A percentile compares a stretch with the other conserved stretches of the same genome.
Conservation (phyloP, 1,140 invertebrate species). For the Trichomalopsis sarcophagae region DNA sequence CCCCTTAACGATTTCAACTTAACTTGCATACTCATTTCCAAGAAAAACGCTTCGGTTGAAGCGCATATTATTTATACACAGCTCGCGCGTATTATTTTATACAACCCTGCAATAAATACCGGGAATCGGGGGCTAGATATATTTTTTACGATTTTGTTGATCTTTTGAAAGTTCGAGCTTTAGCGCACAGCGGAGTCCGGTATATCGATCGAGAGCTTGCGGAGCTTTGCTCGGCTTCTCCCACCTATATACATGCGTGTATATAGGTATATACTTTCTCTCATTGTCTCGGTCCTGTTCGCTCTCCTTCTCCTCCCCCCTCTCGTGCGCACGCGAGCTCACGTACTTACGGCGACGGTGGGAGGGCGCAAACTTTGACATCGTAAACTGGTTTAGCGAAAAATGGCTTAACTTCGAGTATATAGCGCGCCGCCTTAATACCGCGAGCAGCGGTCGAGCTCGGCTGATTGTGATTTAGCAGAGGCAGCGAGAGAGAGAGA, state of each 20-base stretch:
- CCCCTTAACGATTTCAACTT: too few relatives aligned
- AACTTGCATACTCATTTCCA: too few relatives aligned
- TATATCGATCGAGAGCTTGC: not conserved
- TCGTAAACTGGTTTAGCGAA: conserved; percentile 71
- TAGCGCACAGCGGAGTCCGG: not conserved
- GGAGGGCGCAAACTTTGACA: conserved; percentile 65
- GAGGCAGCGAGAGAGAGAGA: conserved; percentile 46
- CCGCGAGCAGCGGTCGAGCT: conserved; percentile 22
- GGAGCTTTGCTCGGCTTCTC: not conserved
- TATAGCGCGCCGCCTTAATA: conserved; percentile 57
- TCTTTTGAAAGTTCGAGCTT: not conserved
- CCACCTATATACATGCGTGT: not conserved
- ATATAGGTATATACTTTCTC: conserved; percentile 7
- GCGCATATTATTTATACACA: not conserved
- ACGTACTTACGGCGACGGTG: conserved; percentile 3
- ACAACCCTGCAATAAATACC: not conserved
- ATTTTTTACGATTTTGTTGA: not conserved
- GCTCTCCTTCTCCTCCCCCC: too few relatives aligned
- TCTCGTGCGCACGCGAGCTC: not conserved
- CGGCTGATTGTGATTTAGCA: conserved; percentile 66
- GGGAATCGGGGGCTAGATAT: not conserved
- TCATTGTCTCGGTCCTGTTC: not conserved
- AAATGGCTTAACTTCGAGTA: conserved; percentile 68
- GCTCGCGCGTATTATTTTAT: not conserved
- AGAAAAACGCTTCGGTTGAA: too few relatives aligned